Evolutionary conservation across 1,140 invertebrate species (phyloP).

Genomic region (Triops longicaudatus): DNA sequence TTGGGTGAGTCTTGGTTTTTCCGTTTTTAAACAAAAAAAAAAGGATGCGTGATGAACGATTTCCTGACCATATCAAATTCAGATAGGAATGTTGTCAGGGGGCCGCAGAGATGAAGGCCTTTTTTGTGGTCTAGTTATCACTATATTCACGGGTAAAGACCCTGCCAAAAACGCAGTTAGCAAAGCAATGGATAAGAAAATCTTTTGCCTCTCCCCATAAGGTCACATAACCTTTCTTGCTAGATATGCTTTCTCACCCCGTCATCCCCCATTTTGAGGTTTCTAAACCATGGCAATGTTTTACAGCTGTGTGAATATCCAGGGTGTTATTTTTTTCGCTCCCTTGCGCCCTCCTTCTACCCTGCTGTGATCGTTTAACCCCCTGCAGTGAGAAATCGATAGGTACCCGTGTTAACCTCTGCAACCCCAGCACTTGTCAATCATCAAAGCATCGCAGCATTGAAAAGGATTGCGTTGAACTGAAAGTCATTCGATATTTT

Average conservation of each 20-base stretch:
- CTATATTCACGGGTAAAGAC: not conserved
- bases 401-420: conserved; percentile 7
- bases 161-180: not conserved
- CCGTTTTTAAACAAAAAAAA: not conserved
- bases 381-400: not conserved
- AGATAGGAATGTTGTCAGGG: conserved; percentile 11
- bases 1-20: not conserved
- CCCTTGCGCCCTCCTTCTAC: not conserved
- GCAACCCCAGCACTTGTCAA: conserved; percentile 5
- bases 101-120: not conserved
- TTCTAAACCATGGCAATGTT: conserved; percentile 3
- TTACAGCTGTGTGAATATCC: conserved; percentile 11
- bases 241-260: not conserved
- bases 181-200: not conserved
- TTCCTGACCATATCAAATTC: conserved; percentile 15
- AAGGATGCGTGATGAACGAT: conserved; percentile 14
- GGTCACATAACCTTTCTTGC: not conserved
- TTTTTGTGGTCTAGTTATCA: not conserved
- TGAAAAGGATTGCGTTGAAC: conserved; percentile 15
- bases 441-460: conserved; percentile 1
- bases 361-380: conserved; percentile 14
- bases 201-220: not conserved
- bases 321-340: not conserved
- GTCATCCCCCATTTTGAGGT: not conserved
- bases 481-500: conserved; percentile 13